Percentiles rank a stretch among this genome's conserved stretches.
phyloP scores from a whole-genome alignment of 2,797 vertebrate genomes.

The Spheniscus humboldti region DNA sequence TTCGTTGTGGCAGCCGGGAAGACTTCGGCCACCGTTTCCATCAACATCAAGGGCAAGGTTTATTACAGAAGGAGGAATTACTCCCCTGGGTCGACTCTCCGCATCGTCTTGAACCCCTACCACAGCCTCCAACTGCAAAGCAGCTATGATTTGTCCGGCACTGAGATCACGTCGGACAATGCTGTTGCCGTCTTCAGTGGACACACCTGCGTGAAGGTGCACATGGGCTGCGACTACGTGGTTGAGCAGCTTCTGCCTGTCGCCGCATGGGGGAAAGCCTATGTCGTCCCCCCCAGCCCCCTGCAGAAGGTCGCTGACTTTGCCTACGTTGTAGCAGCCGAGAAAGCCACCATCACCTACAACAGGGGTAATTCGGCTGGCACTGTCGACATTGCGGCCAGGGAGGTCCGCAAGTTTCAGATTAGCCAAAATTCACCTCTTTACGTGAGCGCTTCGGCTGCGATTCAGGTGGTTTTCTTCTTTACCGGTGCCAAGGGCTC shows the following conservation, averaged over 20 bases:
- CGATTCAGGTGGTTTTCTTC: slow-evolving; percentile 72
- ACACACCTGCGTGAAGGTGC: slow-evolving; percentile 63
- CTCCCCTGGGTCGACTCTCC: background rate
- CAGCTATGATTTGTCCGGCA: slow-evolving; percentile 5
- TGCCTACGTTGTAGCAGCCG: slow-evolving; percentile 66
- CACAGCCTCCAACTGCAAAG: slow-evolving; percentile 74
- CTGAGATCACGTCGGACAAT: slow-evolving; percentile 45
- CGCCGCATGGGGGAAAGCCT: slow-evolving; percentile 69
- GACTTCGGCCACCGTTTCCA: slow-evolving; percentile 40
- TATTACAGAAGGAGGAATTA: background rate
- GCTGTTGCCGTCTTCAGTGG: slow-evolving; percentile 69
- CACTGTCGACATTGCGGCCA: background rate
- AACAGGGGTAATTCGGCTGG: rapidly evolving
- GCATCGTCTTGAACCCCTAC: slow-evolving; percentile 56
- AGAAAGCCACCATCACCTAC: slow-evolving; percentile 40
- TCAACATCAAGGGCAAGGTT: background rate
- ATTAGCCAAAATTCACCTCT: background rate
- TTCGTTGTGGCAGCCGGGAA: slow-evolving; percentile 74
- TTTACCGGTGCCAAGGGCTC: slow-evolving; percentile 35
- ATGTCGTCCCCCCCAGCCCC: slow-evolving; percentile 58
- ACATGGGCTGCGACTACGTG: slow-evolving; percentile 70
- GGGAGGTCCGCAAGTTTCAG: background rate
- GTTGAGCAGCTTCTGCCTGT: slow-evolving; percentile 78
- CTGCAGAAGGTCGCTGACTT: slow-evolving; percentile 48
- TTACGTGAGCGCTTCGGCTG: slow-evolving; percentile 30